These are phyloP conservation scores for Sarcophaga peregrina DNA, from an alignment of 1,140 invertebrate genomes.

Conservation along the genomic window DNA sequence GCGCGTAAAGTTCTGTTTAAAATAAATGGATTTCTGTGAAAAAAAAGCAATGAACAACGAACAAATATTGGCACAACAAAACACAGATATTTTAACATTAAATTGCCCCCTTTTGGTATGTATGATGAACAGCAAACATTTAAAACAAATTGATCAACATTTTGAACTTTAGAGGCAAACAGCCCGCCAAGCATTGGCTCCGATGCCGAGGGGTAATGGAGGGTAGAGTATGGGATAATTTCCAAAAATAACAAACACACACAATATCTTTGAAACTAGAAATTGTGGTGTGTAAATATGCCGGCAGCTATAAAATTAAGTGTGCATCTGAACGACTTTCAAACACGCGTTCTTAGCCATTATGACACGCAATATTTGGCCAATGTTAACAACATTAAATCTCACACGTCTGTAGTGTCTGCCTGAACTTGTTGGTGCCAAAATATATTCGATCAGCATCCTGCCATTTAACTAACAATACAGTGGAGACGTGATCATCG, in stretches of 20 bases:
- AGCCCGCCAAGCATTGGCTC: too few species aligned
- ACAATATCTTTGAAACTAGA: not conserved
- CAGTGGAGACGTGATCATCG: constrained; percentile 9
- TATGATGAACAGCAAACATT: not conserved
- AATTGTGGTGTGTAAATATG: not conserved
- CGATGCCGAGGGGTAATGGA: not conserved
- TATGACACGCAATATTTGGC: too few species aligned
- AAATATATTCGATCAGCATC: not conserved
- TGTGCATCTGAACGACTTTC: not conserved
- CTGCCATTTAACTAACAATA: not conserved
- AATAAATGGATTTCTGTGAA: constrained; percentile 18
- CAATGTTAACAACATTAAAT: not conserved
- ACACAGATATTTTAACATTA: not conserved
- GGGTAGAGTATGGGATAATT: not conserved
- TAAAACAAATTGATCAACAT: not conserved
- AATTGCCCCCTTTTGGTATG: not conserved
- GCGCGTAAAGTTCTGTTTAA: not conserved
- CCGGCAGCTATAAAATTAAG: not conserved
- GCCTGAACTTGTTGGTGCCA: not conserved
- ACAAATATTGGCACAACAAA: not conserved
- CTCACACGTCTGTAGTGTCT: not conserved
- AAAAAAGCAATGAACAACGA: not conserved
- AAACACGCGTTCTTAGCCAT: not conserved
- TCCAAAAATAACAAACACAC: not conserved
- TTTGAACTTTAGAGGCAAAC: too few species aligned